phyloP scores from a whole-genome alignment of 1,140 invertebrate genomes.

The Drosophila watanabei region DNA sequence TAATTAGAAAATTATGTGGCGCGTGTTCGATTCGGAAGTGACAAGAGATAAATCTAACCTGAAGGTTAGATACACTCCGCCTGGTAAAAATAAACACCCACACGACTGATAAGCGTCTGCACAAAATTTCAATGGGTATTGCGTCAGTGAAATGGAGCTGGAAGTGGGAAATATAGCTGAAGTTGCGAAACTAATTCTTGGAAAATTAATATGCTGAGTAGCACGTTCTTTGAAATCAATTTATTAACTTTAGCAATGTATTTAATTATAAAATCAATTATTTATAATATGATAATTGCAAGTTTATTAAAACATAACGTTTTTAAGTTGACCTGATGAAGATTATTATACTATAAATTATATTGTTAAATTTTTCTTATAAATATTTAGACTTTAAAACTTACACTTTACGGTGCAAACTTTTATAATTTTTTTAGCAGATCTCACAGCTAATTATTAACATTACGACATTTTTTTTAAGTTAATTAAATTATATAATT shows the following conservation, averaged over 20 bases:
- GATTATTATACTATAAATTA: background rate
- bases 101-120: conserved; percentile 31
- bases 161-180: background rate
- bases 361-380: too few species aligned
- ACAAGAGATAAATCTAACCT: conserved; percentile 14
- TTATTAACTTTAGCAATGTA: background rate
- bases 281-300: background rate
- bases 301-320: background rate
- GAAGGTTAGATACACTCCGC: conserved; percentile 11
- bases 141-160: conserved; percentile 12
- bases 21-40: conserved; percentile 20
- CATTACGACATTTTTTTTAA: too few species aligned
- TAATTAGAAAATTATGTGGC: conserved; percentile 50
- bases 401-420: background rate
- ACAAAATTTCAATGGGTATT: conserved; percentile 3
- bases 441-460: too few species aligned
- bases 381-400: background rate
- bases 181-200: background rate
- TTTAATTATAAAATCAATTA: background rate
- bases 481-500: background rate
- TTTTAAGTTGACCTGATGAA: accelerated
- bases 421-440: too few species aligned
- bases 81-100: conserved; percentile 1
- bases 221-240: too few species aligned
- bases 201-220: background rate